Evolutionary conservation across 2,797 vertebrate genomes (phyloP).

Genomic region (Enteromius afrohamiltoni): DNA sequence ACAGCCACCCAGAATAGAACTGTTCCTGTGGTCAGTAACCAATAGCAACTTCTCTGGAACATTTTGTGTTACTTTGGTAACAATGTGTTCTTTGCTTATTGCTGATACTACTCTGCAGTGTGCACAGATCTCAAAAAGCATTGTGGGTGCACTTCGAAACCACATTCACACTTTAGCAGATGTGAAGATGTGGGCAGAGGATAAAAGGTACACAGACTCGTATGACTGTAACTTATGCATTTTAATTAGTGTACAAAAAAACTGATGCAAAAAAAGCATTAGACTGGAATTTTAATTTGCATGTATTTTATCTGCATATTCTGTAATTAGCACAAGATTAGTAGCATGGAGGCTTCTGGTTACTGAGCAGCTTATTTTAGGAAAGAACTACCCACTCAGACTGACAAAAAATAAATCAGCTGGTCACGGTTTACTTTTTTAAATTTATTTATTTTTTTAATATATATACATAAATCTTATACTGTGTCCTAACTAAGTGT

Average conservation of each 20-base stretch:
- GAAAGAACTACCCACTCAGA: not conserved
- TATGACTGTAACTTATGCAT: not conserved
- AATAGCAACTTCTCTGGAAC: slow-evolving; percentile 54
- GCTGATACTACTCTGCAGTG: not conserved
- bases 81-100: slow-evolving; percentile 17
- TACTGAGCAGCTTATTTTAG: not conserved
- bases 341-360: not conserved
- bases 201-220: not conserved
- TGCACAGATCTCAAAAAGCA: not conserved
- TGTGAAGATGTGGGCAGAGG: slow-evolving; percentile 6
- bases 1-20: slow-evolving; percentile 32
- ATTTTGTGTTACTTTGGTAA: slow-evolving; percentile 45
- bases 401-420: not conserved
- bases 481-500: not conserved
- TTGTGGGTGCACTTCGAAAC: not conserved
- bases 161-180: slow-evolving; percentile 17
- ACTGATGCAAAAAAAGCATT: not conserved
- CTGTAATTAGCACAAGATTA: not conserved
- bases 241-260: slow-evolving; percentile 12
- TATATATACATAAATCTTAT: not conserved
- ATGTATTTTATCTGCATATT: not conserved
- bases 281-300: not conserved
- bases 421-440: not conserved
- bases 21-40: slow-evolving; percentile 47
- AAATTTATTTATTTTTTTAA: not conserved